These are phyloP conservation scores for Bucco capensis DNA, from an alignment of 2,113 vertebrate species.

Conservation along the genomic window DNA sequence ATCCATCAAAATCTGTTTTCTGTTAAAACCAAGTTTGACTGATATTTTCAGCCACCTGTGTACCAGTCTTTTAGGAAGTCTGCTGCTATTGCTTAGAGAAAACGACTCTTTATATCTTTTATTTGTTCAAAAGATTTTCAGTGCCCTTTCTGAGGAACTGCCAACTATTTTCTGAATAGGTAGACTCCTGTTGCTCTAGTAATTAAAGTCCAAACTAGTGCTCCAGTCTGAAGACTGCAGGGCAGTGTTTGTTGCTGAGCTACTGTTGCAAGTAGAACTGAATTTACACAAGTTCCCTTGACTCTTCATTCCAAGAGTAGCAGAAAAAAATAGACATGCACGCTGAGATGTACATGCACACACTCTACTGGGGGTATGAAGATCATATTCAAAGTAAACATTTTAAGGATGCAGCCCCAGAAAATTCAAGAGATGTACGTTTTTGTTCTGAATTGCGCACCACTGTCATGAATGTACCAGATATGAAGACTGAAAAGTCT, in stretches of 20 bases:
- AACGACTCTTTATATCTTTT: neutral
- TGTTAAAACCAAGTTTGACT: neutral
- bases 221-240: neutral
- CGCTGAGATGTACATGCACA: neutral
- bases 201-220: conserved; percentile 1
- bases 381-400: neutral
- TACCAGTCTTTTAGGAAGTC: neutral
- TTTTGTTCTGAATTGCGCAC: neutral
- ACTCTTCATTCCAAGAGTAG: neutral
- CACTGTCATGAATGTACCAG: neutral
- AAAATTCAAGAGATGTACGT: neutral
- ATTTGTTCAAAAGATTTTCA: conserved; percentile 11
- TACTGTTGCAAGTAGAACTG: neutral
- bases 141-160: neutral
- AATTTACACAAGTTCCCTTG: neutral
- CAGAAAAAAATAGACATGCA: neutral
- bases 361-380: neutral
- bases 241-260: neutral
- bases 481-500: neutral
- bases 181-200: neutral
- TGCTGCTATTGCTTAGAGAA: neutral
- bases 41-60: neutral
- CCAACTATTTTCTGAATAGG: neutral
- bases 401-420: neutral
- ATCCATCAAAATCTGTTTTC: neutral